Evolutionary conservation across 2,888 invertebrate species (phyloP).

Genomic region (Dastarcus helophoroides): DNA sequence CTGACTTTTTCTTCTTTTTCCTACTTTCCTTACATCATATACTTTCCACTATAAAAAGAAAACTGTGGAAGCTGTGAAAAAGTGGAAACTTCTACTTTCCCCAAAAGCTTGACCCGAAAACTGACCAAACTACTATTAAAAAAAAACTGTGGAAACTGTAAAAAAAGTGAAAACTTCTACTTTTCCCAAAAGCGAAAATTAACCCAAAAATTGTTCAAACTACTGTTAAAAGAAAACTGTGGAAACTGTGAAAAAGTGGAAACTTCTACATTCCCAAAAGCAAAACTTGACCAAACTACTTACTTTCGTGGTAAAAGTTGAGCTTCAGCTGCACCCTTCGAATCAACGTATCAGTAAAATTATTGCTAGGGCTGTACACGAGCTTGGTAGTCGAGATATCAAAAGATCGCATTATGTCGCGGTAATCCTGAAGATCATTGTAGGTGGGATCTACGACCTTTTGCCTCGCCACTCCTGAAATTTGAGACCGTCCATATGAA

Average conservation of each 20-base stretch:
- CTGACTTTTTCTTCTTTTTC: too few species aligned
- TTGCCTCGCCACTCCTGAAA: conserved; percentile 26
- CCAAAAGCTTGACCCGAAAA: too few species aligned
- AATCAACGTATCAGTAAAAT: conserved; percentile 25
- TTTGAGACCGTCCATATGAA: conserved; percentile 30
- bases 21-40: too few species aligned
- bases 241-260: too few species aligned
- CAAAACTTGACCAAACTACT: conserved; percentile 14
- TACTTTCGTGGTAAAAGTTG: conserved; percentile 26
- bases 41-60: too few species aligned
- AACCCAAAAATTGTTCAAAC: too few species aligned
- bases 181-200: not conserved
- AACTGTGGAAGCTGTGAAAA: too few species aligned
- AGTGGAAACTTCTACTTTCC: too few species aligned
- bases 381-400: conserved; percentile 15
- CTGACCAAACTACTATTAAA: too few species aligned
- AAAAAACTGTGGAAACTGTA: not conserved
- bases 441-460: conserved; percentile 24
- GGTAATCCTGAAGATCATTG: conserved; percentile 17
- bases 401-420: conserved; percentile 12
- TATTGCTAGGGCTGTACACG: conserved; percentile 26
- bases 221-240: too few species aligned
- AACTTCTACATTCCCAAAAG: too few species aligned
- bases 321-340: conserved; percentile 25
- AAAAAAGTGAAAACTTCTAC: too few species aligned